Percentiles rank a stretch among this genome's conserved stretches.
Conservation (phyloP, 2,888 invertebrate genomes). For the Neoascia interrupta region DNA sequence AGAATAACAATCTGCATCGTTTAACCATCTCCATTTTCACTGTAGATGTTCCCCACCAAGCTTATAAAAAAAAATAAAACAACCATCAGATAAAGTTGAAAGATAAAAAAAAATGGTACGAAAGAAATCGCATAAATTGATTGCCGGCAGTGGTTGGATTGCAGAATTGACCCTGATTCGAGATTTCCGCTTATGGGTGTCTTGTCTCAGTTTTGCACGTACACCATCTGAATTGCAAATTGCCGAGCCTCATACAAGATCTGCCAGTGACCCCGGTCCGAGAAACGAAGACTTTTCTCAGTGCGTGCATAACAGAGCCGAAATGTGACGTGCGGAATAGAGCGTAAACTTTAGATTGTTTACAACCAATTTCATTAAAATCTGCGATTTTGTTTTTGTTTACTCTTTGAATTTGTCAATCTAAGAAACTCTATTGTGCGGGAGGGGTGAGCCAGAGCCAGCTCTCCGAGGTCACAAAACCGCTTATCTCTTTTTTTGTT, state of each 20-base stretch:
- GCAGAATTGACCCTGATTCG: constrained; percentile 45
- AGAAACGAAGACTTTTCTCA: neutral
- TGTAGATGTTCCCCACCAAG: too few relatives aligned
- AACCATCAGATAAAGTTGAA: neutral
- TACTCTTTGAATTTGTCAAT: constrained; percentile 5
- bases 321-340: constrained; percentile 18
- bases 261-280: constrained; percentile 34
- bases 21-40: neutral
- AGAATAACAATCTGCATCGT: too few relatives aligned
- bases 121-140: constrained; percentile 2
- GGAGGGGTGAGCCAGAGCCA: neutral
- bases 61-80: neutral
- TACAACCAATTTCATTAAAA: too few relatives aligned
- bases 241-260: constrained; percentile 20
- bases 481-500: constrained; percentile 20
- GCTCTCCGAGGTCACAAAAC: constrained; percentile 25
- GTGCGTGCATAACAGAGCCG: too few relatives aligned
- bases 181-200: constrained; percentile 26
- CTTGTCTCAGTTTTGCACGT: constrained; percentile 29
- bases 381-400: constrained; percentile 4
- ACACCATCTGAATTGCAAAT: constrained; percentile 42
- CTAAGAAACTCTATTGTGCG: neutral
- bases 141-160: constrained; percentile 2
- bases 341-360: constrained; percentile 15
- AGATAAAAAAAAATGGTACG: neutral